Evolutionary conservation across 2,113 vertebrate species (phyloP).

Genomic region (Rhinichthys klamathensis): DNA sequence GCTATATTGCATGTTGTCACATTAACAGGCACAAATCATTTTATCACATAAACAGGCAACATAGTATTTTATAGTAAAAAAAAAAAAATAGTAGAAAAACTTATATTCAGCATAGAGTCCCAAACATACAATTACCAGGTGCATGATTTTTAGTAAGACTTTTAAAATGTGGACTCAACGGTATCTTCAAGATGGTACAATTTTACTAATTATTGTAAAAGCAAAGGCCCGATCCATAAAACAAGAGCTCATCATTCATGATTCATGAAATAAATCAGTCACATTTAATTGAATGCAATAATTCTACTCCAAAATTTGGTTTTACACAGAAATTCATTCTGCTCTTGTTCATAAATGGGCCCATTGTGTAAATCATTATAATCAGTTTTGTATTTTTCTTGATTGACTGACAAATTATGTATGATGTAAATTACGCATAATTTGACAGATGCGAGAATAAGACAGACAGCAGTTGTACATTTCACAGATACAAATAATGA

Average conservation of each 20-base stretch:
- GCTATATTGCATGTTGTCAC: background rate
- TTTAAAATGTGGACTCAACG: background rate
- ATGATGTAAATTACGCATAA: background rate
- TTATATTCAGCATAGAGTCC: background rate
- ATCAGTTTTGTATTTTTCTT: background rate
- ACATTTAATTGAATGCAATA: background rate
- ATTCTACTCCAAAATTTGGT: too few species aligned
- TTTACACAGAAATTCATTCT: too few species aligned
- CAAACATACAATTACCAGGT: background rate
- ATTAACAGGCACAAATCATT: background rate
- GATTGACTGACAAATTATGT: background rate
- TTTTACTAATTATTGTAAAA: background rate
- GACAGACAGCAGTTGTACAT: slow-evolving; percentile 21
- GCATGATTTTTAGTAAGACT: background rate
- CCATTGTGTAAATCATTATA: too few species aligned
- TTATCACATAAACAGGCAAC: background rate
- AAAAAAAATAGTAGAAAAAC: background rate
- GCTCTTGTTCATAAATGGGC: too few species aligned
- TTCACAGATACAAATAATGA: slow-evolving; percentile 26
- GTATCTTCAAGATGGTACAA: background rate
- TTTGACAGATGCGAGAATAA: background rate
- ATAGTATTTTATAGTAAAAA: background rate
- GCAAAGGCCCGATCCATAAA: background rate
- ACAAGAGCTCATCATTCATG: background rate
- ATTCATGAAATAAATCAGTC: background rate